phyloP scores from a whole-genome alignment of 2,113 vertebrate genomes.

The Peromyscus leucopus region DNA sequence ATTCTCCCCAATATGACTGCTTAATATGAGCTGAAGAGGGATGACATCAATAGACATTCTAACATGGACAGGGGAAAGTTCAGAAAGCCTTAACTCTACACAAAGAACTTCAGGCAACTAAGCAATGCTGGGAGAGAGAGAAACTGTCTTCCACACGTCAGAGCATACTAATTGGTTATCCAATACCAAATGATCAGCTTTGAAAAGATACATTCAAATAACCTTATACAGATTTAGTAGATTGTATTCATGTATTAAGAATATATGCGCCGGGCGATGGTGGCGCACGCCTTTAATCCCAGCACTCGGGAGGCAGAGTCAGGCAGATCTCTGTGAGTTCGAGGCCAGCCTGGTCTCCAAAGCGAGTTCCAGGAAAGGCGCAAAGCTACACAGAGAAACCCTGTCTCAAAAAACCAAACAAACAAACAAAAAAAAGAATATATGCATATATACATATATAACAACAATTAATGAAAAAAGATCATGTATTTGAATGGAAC shows the following conservation, averaged over 20 bases:
- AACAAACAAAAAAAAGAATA: neutral
- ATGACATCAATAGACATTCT: neutral
- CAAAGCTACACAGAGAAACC: too few relatives aligned
- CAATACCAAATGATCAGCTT: neutral
- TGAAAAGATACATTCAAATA: neutral
- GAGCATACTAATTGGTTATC: neutral
- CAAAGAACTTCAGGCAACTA: neutral
- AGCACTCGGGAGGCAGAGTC: too few relatives aligned
- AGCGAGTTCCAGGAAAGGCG: too few relatives aligned
- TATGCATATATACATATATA: neutral
- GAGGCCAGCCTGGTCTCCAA: too few relatives aligned
- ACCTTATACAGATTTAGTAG: neutral
- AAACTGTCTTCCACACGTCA: neutral
- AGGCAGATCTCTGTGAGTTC: too few relatives aligned
- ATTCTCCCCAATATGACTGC: neutral
- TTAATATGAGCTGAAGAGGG: neutral
- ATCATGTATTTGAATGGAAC: neutral
- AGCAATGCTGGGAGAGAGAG: neutral
- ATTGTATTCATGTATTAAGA: neutral
- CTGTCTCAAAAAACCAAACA: too few relatives aligned
- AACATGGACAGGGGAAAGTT: neutral
- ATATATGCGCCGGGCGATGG: neutral
- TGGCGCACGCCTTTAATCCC: too few relatives aligned
- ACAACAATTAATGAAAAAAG: neutral
- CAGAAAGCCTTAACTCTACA: neutral